Conservation (phyloP, 1,140 invertebrate genomes). For the Eumaeus atala region DNA sequence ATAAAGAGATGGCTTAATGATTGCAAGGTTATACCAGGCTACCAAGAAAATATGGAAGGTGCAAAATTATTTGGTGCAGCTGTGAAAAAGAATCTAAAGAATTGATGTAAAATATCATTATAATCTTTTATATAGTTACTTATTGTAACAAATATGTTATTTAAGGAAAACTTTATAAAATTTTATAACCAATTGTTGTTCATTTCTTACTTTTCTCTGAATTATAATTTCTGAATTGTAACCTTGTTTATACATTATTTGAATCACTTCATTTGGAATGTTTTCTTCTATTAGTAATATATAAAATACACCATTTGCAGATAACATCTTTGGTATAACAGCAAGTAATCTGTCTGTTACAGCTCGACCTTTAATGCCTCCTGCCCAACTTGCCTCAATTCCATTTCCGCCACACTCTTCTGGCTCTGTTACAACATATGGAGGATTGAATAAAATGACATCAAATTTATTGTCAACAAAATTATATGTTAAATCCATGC, state of each 20-base stretch:
- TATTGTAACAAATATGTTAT: constrained; percentile 18
- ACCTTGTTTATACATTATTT: constrained; percentile 75
- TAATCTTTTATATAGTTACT: constrained; percentile 28
- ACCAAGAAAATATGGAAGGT: constrained; percentile 73
- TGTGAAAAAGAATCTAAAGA: constrained; percentile 73
- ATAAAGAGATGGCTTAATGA: constrained; percentile 78
- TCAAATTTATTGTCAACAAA: constrained; percentile 79
- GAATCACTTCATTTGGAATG: constrained; percentile 82
- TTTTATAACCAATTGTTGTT: constrained; percentile 80
- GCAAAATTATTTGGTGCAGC: constrained; percentile 72
- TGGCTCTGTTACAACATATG: constrained; percentile 93
- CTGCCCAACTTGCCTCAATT: constrained; percentile 87
- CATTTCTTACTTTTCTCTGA: constrained; percentile 82
- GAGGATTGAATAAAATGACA: constrained; percentile 96
- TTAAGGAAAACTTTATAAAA: constrained; percentile 52
- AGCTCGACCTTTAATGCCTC: constrained; percentile 84
- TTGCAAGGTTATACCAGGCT: constrained; percentile 73
- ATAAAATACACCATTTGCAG: constrained; percentile 85
- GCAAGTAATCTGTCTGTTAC: constrained; percentile 87
- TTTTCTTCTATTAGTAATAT: constrained; percentile 91
- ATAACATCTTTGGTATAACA: constrained; percentile 80
- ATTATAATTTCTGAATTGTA: constrained; percentile 78
- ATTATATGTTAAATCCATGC: constrained; percentile 79
- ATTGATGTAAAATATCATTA: constrained; percentile 36
- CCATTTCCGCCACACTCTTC: constrained; percentile 78